Evolutionary conservation across 2,113 vertebrate genomes (phyloP).

Genomic region (Trachemys scripta): DNA sequence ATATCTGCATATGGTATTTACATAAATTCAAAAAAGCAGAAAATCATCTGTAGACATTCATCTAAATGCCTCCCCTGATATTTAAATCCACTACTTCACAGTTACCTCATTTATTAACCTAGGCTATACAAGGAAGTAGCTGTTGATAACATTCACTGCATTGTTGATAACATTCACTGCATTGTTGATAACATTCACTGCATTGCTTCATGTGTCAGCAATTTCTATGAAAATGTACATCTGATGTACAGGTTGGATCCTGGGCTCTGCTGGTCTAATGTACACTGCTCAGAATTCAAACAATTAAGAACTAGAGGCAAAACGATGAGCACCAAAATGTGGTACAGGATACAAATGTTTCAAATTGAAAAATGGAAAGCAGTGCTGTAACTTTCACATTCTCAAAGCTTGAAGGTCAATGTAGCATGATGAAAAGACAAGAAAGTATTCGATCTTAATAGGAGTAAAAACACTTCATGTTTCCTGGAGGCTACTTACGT

Average conservation of each 20-base stretch:
- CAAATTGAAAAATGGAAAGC: fast-evolving
- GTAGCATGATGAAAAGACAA: not conserved
- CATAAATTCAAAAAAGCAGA: not conserved
- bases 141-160: constrained; percentile 19
- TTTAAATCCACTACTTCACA: not conserved
- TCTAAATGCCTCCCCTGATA: not conserved
- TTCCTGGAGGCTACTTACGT: not conserved
- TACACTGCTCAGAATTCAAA: not conserved
- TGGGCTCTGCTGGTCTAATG: not conserved
- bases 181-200: not conserved
- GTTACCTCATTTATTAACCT: constrained; percentile 55
- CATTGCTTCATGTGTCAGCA: constrained; percentile 30
- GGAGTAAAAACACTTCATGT: not conserved
- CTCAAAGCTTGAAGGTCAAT: fast-evolving
- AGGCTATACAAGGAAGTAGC: fast-evolving
- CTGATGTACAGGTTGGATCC: not conserved
- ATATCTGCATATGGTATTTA: not conserved
- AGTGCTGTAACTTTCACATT: not conserved
- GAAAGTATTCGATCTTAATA: not conserved
- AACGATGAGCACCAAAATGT: not conserved
- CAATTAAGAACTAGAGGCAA: not conserved
- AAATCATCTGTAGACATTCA: not conserved
- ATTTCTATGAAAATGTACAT: fast-evolving
- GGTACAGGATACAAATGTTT: not conserved
- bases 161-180: constrained; percentile 20